Conservation (phyloP, 2,888 invertebrate species). For the Ceriagrion tenellum region DNA sequence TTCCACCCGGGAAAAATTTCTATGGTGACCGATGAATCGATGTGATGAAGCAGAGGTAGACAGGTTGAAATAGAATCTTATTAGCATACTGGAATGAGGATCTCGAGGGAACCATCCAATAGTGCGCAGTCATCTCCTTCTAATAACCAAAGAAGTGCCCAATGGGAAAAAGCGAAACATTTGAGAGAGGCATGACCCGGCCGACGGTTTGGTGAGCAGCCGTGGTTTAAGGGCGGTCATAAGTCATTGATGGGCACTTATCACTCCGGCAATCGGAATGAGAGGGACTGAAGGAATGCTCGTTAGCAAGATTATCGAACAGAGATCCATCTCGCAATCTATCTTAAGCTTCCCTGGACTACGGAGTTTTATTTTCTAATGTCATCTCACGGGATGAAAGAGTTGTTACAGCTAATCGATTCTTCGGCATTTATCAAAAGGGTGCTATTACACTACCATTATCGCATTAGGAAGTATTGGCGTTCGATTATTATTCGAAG, state of each 20-base stretch:
- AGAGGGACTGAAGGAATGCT: conserved; percentile 41
- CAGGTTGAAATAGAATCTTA: neutral
- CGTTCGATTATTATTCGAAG: neutral
- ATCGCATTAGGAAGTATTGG: neutral
- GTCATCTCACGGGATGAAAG: neutral
- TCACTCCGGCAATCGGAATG: conserved; percentile 40
- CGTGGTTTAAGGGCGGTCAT: neutral
- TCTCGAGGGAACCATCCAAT: conserved; percentile 13
- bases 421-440: neutral
- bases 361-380: conserved; percentile 34
- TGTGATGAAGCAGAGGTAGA: neutral
- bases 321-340: conserved; percentile 21
- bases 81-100: conserved; percentile 33
- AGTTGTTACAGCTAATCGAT: conserved; percentile 17
- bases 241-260: neutral
- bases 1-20: neutral
- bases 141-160: neutral
- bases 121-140: conserved; percentile 23
- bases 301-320: conserved; percentile 29
- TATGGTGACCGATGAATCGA: neutral
- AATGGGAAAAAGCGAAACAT: neutral
- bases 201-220: neutral
- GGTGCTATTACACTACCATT: neutral
- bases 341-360: neutral
- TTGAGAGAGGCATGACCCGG: neutral